phyloP scores from a whole-genome alignment of 1,140 invertebrate species.

The Pachypeltis micranthus region DNA sequence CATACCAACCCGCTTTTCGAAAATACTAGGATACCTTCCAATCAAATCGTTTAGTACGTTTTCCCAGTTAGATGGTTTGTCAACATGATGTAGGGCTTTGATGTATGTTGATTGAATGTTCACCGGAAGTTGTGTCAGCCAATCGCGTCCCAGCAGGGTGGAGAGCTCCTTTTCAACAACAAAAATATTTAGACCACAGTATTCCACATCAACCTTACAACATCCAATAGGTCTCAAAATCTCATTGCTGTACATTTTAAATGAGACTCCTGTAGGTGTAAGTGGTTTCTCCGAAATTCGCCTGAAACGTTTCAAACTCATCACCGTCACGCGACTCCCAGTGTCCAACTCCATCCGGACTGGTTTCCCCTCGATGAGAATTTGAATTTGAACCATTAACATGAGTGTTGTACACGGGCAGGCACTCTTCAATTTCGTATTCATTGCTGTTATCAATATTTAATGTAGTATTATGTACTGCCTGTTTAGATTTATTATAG shows the following conservation, averaged over 20 bases:
- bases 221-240: conserved; percentile 10
- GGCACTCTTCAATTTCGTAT: not conserved
- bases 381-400: not conserved
- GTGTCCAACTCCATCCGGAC: not conserved
- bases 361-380: not conserved
- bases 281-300: not conserved
- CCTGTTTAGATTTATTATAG: not conserved
- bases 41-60: not conserved
- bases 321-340: not conserved
- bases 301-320: not conserved
- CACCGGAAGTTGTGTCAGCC: conserved; percentile 4
- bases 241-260: not conserved
- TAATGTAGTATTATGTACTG: not conserved
- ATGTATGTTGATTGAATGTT: no score
- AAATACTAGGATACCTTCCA: conserved; percentile 14
- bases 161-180: conserved; percentile 2
- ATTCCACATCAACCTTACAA: conserved; percentile 7
- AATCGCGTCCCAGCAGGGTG: conserved; percentile 14
- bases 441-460: not conserved
- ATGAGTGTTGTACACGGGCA: not conserved
- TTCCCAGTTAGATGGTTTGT: not conserved
- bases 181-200: not conserved
- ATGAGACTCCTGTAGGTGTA: not conserved
- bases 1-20: conserved; percentile 8
- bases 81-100: no score